Percentiles rank a stretch among this genome's conserved stretches.
These are phyloP conservation scores for Ptiloglossa arizonensis DNA, from an alignment of 1,140 invertebrate genomes.

Conservation along the genomic window DNA sequence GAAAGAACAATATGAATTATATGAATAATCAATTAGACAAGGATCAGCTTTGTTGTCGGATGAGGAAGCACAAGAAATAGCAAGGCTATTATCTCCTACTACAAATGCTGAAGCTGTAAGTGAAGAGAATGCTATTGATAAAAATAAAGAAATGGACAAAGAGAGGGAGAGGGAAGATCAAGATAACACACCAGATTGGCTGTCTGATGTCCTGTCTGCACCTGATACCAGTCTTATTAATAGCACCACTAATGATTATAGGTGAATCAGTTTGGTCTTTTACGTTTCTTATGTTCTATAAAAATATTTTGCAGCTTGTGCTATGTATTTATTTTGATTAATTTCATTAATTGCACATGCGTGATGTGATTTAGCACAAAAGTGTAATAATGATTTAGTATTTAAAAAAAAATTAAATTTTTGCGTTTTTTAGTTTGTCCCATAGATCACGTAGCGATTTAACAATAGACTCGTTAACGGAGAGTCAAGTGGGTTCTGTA, in stretches of 20 bases:
- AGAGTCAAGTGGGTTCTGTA: conserved; percentile 81
- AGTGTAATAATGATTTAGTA: background rate
- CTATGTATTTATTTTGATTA: conserved; percentile 35
- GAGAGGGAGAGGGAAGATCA: conserved; percentile 81
- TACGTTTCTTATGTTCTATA: conserved; percentile 50
- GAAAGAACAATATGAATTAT: conserved; percentile 33
- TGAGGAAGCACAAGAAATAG: conserved; percentile 93
- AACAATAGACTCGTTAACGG: conserved; percentile 80
- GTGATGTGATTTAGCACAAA: background rate
- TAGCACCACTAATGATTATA: conserved; percentile 80
- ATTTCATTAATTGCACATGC: conserved; percentile 37
- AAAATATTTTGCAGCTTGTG: conserved; percentile 52
- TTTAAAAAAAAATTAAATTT: conserved; percentile 4
- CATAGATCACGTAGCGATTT: conserved; percentile 79
- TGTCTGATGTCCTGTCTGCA: conserved; percentile 83
- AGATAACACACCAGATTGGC: conserved; percentile 82
- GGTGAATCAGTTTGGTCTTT: conserved; percentile 73
- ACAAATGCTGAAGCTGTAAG: conserved; percentile 64
- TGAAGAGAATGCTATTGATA: conserved; percentile 68
- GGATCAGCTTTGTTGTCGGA: conserved; percentile 89
- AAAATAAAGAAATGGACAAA: conserved; percentile 71
- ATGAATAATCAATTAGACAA: conserved; percentile 82
- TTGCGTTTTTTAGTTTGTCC: conserved; percentile 70
- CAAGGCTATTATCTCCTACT: conserved; percentile 87
- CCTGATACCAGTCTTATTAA: conserved; percentile 81